Percentiles rank a stretch among this genome's conserved stretches.
phyloP scores from a whole-genome alignment of 2,888 invertebrate species.

The Frankliniella fusca region DNA sequence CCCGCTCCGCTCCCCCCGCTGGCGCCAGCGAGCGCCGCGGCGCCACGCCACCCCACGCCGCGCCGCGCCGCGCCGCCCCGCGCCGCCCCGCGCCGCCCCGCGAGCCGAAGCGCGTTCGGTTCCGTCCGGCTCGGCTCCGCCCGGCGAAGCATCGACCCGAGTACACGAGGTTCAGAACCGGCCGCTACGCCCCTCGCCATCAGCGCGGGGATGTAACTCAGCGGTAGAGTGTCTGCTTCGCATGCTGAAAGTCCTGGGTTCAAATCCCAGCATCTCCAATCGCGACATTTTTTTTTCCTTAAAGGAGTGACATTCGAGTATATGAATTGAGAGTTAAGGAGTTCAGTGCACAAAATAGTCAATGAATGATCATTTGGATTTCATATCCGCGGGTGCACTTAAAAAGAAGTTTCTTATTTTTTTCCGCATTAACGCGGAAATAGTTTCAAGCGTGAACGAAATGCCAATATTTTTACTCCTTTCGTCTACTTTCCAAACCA shows the following conservation, averaged over 20 bases:
- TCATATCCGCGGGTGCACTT: too few species aligned
- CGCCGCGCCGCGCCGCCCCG: not conserved
- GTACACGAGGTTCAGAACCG: not conserved
- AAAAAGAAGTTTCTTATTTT: too few species aligned
- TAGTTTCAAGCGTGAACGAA: too few species aligned
- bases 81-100: not conserved
- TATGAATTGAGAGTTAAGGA: too few species aligned
- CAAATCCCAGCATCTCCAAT: conserved; percentile 24
- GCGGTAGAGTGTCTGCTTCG: conserved; percentile 25
- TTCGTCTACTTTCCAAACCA: too few species aligned
- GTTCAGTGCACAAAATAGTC: too few species aligned
- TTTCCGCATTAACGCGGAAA: too few species aligned
- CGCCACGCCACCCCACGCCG: conserved; percentile 8
- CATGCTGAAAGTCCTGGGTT: conserved; percentile 26
- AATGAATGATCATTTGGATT: too few species aligned
- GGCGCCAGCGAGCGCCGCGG: not conserved
- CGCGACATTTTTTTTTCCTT: not conserved
- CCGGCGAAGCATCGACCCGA: not conserved
- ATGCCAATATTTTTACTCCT: too few species aligned
- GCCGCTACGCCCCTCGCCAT: not conserved
- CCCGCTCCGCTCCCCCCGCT: not conserved
- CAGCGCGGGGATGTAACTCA: conserved; percentile 22
- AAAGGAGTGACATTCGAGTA: not conserved
- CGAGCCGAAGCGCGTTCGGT: not conserved
- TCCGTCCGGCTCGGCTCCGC: not conserved